Evolutionary conservation across 2,797 vertebrate species (phyloP).

Genomic region (Sebastes steindachneri): DNA sequence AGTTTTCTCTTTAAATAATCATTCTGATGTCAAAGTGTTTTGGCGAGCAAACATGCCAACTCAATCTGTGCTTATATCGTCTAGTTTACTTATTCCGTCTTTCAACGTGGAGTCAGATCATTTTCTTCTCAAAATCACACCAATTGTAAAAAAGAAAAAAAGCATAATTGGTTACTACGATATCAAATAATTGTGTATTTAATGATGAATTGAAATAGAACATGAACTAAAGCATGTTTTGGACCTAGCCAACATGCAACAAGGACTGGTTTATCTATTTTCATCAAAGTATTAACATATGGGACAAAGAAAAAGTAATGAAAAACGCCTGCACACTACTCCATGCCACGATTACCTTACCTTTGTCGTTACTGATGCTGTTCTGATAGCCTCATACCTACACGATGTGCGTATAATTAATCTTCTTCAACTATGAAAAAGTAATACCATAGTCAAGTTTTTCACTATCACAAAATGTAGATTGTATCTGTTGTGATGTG

Average conservation of each 20-base stretch:
- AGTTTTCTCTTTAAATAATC: conserved; percentile 17
- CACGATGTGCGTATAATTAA: too few species aligned
- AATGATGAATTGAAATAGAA: background rate
- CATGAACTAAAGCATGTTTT: background rate
- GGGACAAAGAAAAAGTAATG: background rate
- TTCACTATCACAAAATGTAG: background rate
- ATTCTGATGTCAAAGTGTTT: conserved; percentile 21
- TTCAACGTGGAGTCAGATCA: background rate
- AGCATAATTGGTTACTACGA: background rate
- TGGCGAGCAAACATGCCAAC: background rate
- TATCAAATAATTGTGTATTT: background rate
- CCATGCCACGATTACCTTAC: too few species aligned
- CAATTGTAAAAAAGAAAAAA: background rate
- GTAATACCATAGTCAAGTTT: background rate
- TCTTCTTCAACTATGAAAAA: background rate
- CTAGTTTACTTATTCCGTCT: conserved; percentile 2
- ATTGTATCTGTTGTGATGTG: background rate
- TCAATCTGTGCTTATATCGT: conserved; percentile 6
- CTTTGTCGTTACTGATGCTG: too few species aligned
- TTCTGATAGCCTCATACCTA: too few species aligned
- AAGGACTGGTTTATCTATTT: conserved; percentile 11
- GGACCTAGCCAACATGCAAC: background rate
- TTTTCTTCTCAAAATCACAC: background rate
- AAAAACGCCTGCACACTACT: too few species aligned
- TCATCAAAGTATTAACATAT: conserved; percentile 35